Conservation (phyloP, 2,888 invertebrate species). For the Oscheius onirici region DNA sequence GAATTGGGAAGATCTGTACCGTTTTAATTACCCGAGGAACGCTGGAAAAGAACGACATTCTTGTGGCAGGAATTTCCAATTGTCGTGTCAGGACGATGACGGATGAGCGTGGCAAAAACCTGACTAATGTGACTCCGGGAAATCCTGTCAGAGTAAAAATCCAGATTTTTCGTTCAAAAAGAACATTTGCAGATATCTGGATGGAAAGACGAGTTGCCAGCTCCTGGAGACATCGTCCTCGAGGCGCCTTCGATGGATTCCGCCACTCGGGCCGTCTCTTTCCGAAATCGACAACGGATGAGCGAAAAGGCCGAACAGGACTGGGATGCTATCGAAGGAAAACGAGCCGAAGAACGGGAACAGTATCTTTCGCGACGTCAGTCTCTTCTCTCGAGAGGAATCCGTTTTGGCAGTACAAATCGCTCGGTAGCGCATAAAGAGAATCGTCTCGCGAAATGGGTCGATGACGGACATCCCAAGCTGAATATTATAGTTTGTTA, state of each 20-base stretch:
- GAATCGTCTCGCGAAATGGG: conserved; percentile 52
- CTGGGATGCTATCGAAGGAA: conserved; percentile 58
- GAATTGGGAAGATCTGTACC: conserved; percentile 82
- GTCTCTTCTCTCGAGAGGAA: conserved; percentile 48
- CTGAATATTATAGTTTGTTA: conserved; percentile 46
- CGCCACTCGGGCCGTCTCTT: conserved; percentile 80
- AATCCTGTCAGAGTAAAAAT: conserved; percentile 59
- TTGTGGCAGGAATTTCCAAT: conserved; percentile 86
- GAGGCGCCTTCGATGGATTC: conserved; percentile 81
- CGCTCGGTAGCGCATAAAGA: conserved; percentile 53
- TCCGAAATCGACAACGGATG: conserved; percentile 78
- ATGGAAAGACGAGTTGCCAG: conserved; percentile 85
- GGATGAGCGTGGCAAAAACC: conserved; percentile 60
- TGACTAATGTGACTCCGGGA: conserved; percentile 62
- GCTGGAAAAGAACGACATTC: conserved; percentile 80
- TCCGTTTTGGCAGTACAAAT: conserved; percentile 53
- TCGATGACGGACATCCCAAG: conserved; percentile 45
- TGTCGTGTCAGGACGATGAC: conserved; percentile 76
- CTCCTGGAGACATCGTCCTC: conserved; percentile 86
- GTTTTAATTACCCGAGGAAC: conserved; percentile 87
- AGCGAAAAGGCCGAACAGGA: conserved; percentile 76
- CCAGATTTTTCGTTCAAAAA: too few relatives aligned
- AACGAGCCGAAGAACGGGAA: conserved; percentile 57
- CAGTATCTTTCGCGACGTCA: conserved; percentile 65
- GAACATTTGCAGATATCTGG: conserved; percentile 75